Evolutionary conservation across 2,113 vertebrate genomes (phyloP).

Genomic region (sheep (Ovis aries)): ARS-UI_Ramb_v3.0 NC_056080.1:60422501-60423000

Average conservation of each 20-base stretch:
- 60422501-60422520: not conserved
- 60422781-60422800: not conserved
- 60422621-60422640: not conserved
- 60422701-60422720: not conserved
- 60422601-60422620: fast-evolving
- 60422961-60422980: not conserved
- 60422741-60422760: not conserved
- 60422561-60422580: not conserved
- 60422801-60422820: not conserved
- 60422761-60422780: not conserved
- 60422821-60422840: not conserved
- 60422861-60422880: not conserved
- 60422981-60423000: not conserved
- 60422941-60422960: fast-evolving
- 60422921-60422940: not conserved
- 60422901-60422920: not conserved
- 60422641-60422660: not conserved
- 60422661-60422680: not conserved
- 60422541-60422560: not conserved
- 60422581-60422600: not conserved
- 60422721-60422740: not conserved
- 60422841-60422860: not conserved
- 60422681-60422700: not conserved
- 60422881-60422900: not conserved
- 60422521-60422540: not conserved